phyloP scores from a whole-genome alignment of 1,140 invertebrate genomes.

The Drosophila setifemur region DNA sequence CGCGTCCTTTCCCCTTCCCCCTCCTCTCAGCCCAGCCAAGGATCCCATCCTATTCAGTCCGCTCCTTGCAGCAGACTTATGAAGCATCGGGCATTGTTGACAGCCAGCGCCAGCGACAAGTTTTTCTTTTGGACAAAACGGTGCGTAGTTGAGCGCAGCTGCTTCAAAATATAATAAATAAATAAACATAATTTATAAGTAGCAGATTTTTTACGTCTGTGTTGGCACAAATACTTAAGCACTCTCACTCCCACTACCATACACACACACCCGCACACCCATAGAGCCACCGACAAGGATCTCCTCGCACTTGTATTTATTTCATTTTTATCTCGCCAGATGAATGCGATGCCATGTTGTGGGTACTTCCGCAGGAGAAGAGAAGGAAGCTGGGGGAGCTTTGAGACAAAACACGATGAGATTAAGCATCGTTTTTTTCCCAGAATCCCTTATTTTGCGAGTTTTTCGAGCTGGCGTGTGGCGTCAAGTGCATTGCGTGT shows the following conservation, averaged over 20 bases:
- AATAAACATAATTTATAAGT: constrained; percentile 81
- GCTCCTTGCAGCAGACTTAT: constrained; percentile 59
- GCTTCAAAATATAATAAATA: constrained; percentile 80
- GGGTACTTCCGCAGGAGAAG: constrained; percentile 56
- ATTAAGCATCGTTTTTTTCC: constrained; percentile 30
- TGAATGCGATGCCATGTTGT: constrained; percentile 60
- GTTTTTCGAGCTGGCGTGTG: background rate
- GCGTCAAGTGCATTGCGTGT: constrained; percentile 39
- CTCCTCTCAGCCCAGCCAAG: background rate
- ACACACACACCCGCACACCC: background rate
- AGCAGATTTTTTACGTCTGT: constrained; percentile 77
- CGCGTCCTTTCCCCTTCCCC: constrained; percentile 39
- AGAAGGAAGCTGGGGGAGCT: constrained; percentile 18
- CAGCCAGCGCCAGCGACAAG: constrained; percentile 40
- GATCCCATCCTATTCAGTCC: background rate
- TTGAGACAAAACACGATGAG: constrained; percentile 48
- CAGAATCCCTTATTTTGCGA: background rate
- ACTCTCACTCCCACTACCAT: constrained; percentile 25
- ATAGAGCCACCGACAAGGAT: constrained; percentile 11
- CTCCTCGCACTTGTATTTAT: constrained; percentile 16
- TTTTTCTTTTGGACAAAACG: constrained; percentile 62
- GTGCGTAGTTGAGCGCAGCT: constrained; percentile 72
- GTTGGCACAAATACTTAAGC: constrained; percentile 70
- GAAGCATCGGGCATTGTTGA: constrained; percentile 64
- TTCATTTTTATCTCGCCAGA: constrained; percentile 42